phyloP scores from a whole-genome alignment of 2,888 invertebrate genomes.

The Tiliacea citrago region DNA sequence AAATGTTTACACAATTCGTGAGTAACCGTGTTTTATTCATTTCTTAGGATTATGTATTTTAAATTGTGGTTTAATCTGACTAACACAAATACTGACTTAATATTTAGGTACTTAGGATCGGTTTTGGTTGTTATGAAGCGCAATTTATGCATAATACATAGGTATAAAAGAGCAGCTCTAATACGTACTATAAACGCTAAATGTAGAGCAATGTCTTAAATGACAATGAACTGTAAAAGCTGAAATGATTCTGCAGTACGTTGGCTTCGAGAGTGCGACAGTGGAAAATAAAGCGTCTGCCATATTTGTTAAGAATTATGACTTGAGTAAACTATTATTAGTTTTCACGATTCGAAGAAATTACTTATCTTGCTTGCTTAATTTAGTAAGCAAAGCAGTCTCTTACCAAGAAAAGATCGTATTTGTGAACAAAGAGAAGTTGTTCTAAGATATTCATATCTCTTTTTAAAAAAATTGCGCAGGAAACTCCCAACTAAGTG shows the following conservation, averaged over 20 bases:
- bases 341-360: conserved; percentile 42
- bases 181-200: not conserved
- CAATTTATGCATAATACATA: conserved; percentile 11
- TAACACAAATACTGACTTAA: conserved; percentile 15
- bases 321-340: conserved; percentile 33
- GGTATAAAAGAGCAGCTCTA: not conserved
- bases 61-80: conserved; percentile 32
- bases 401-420: conserved; percentile 17
- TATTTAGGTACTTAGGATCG: not conserved
- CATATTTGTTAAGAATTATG: conserved; percentile 38
- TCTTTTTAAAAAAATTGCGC: too few species aligned
- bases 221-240: conserved; percentile 12
- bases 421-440: conserved; percentile 23
- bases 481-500: too few species aligned
- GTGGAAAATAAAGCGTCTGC: conserved; percentile 28
- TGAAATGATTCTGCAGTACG: conserved; percentile 15
- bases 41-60: conserved; percentile 47
- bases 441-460: not conserved
- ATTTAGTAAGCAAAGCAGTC: conserved; percentile 18
- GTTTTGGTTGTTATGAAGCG: conserved; percentile 7
- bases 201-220: conserved; percentile 22
- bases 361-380: conserved; percentile 46
- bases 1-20: conserved; percentile 77
- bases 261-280: conserved; percentile 1
- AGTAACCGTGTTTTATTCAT: conserved; percentile 74